A percentile compares a stretch with the other conserved stretches of the same genome.
Conservation (phyloP, 2,888 invertebrate genomes). For the Suillia variegata region DNA sequence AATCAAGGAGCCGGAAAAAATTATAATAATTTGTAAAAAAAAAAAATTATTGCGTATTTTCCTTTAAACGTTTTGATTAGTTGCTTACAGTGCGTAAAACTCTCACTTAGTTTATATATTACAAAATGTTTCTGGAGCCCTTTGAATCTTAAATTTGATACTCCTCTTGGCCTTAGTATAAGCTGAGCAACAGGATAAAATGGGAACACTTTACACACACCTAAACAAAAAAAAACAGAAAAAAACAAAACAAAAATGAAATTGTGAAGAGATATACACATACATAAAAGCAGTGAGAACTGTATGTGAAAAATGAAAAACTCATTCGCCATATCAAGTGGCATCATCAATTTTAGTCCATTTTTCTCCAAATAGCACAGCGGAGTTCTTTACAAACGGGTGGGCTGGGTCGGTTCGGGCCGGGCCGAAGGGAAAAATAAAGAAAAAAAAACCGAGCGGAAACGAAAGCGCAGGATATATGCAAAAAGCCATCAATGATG, state of each 20-base stretch:
- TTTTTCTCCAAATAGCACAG: constrained; percentile 33
- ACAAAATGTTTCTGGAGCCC: too few species aligned
- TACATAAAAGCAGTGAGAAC: neutral
- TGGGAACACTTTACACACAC: neutral
- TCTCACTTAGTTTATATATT: too few species aligned
- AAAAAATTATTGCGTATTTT: too few species aligned
- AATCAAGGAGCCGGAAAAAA: too few species aligned
- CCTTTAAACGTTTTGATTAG: too few species aligned
- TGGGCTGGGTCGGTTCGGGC: too few species aligned
- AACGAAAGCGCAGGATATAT: neutral
- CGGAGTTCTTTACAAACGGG: neutral
- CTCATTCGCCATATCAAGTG: constrained; percentile 54
- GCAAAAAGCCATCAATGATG: constrained; percentile 6
- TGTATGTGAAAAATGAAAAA: constrained; percentile 48
- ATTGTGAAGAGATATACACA: too few species aligned
- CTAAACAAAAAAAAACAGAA: neutral
- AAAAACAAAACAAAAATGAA: too few species aligned
- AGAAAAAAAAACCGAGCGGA: neutral
- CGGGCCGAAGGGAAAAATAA: neutral
- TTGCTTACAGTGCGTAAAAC: too few species aligned
- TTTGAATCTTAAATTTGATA: too few species aligned
- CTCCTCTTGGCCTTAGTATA: too few species aligned
- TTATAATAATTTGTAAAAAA: too few species aligned
- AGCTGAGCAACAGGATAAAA: neutral
- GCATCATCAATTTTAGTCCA: constrained; percentile 56